Evolutionary conservation across 2,888 invertebrate genomes (phyloP), one percentile per base, ranked within the genome.

Genomic region (Salpingus planirostris): DNA sequence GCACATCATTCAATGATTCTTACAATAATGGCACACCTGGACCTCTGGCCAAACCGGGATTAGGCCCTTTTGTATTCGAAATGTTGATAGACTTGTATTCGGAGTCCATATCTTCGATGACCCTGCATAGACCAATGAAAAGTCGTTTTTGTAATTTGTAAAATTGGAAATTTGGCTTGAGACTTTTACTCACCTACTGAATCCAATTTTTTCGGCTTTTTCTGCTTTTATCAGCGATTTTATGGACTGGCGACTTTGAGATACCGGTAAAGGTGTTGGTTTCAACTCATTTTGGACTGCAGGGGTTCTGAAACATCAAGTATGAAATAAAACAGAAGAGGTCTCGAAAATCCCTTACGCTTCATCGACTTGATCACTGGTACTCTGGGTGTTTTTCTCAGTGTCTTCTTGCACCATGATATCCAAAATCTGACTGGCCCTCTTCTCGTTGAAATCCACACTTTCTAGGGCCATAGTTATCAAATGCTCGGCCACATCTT

Each of bases 401-500:
- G 33, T 52, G 49, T 85, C 83, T 49, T 85, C 85, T 39, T 76
- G 69, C 5, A 75, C 65, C 59, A 81, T 82, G 15, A 80, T 79
- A 46, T 76, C 69, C 30, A 92, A 66, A 43, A 92, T 85, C 59
- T 85, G 82, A 44, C 76, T 78, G 0, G 90, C 87, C 31, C 82
- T 73, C 31, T 80, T 79, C 58, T 88, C 87, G 43, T 89, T 81
- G 62, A 80, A 92, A 54, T 84, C 80, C 0, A 88, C 88, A 54
- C 89, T 88, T 53, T 93, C 91, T 41, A 92, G 65, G 0, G 92
- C 93, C 60, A 92, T 80, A 2, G 76, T 67, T 29, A 92, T 77
- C 7, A 93, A 80, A 39, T 84, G 76, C 46, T 87, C 87, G 1
- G 87, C 81, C 15, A 89, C 76, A 26, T 76, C 73, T 29, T 74